Percentiles rank a stretch among this genome's conserved stretches.
Conservation (phyloP, 2,797 vertebrate species). For the Chaunax sp. region DNA sequence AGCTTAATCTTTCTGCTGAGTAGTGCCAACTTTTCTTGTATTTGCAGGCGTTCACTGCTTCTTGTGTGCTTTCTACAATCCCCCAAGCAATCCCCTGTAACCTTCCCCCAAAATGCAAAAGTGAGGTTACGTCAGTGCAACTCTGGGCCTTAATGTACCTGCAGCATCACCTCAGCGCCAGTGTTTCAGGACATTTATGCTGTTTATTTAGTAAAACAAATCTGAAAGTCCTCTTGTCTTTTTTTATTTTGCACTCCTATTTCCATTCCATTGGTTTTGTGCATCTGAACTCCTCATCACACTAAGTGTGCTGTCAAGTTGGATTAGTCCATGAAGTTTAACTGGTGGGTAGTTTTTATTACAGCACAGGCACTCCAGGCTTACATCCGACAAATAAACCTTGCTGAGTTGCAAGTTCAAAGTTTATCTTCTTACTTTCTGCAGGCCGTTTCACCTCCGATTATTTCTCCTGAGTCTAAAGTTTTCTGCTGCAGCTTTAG, state of each 20-base stretch:
- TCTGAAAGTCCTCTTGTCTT: constrained; percentile 54
- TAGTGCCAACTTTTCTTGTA: constrained; percentile 11
- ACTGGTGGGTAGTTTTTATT: constrained; percentile 45
- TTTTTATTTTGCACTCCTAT: constrained; percentile 16
- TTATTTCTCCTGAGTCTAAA: constrained; percentile 44
- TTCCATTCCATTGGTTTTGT: constrained; percentile 34
- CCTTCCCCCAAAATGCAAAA: constrained; percentile 50
- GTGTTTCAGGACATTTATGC: background rate
- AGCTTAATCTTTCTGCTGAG: constrained; percentile 43
- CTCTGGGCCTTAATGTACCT: constrained; percentile 3
- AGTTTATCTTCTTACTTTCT: constrained; percentile 56
- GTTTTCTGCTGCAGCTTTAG: constrained; percentile 46
- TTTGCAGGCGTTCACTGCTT: constrained; percentile 29
- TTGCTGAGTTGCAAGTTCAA: constrained; percentile 61
- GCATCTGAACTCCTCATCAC: constrained; percentile 57
- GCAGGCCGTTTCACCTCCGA: constrained; percentile 18
- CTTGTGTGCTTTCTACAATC: constrained; percentile 28
- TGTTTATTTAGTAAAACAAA: constrained; percentile 28
- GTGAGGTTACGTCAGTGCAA: constrained; percentile 30
- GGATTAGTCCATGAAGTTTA: constrained; percentile 58
- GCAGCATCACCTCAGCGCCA: background rate
- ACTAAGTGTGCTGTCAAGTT: constrained; percentile 52
- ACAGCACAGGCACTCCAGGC: constrained; percentile 41
- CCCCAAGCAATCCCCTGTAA: constrained; percentile 39
- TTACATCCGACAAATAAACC: constrained; percentile 64